Conservation (phyloP, 2,888 invertebrate species). For the Amphipoea oculea region DNA sequence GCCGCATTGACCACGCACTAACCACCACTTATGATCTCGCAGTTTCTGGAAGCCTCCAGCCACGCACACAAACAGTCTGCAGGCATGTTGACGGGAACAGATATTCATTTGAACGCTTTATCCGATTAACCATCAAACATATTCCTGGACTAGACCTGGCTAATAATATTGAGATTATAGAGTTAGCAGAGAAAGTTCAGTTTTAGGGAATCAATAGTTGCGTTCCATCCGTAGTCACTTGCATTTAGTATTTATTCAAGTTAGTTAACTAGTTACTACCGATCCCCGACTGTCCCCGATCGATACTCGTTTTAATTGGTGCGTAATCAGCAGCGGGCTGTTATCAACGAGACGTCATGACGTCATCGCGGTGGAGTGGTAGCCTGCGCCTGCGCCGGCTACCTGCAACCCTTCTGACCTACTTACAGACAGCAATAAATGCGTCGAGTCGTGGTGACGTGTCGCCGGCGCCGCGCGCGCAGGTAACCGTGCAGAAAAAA, state of each 20-base stretch:
- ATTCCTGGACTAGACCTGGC: neutral
- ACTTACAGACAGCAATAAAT: conserved; percentile 57
- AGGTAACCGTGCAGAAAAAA: conserved; percentile 57
- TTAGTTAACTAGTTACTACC: neutral
- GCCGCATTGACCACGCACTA: neutral
- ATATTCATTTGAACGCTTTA: neutral
- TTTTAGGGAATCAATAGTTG: neutral
- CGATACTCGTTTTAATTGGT: conserved; percentile 20
- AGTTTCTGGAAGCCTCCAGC: neutral
- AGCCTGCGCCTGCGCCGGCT: conserved; percentile 24
- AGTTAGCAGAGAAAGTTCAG: neutral
- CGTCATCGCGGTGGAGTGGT: conserved; percentile 18
- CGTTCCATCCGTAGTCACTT: neutral
- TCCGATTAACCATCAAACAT: neutral
- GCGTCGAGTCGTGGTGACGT: conserved; percentile 47
- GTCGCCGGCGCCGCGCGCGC: conserved; percentile 56
- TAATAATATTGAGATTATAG: neutral
- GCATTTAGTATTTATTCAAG: neutral
- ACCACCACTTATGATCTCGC: neutral
- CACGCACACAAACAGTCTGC: neutral
- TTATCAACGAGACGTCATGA: conserved; percentile 22
- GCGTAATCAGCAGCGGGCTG: conserved; percentile 9
- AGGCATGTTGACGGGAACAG: neutral
- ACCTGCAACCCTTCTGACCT: conserved; percentile 68
- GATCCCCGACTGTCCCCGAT: neutral